phyloP scores from a whole-genome alignment of 2,888 invertebrate genomes.

The Hybos culiciformis region DNA sequence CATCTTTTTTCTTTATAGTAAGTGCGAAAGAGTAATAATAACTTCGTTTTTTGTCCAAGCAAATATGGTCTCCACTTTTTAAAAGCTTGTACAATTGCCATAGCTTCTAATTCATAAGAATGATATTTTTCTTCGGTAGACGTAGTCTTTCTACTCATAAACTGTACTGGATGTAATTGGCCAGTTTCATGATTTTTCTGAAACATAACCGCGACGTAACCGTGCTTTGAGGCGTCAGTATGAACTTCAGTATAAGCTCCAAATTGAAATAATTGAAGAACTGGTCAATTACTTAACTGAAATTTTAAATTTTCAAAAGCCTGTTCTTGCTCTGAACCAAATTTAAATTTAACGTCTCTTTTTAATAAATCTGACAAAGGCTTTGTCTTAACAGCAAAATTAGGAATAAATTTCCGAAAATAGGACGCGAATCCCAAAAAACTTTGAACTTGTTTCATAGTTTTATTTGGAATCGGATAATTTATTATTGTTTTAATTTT shows the following conservation, averaged over 20 bases:
- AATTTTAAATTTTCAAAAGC: no score
- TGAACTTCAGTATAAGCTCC: not conserved
- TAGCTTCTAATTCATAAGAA: conserved; percentile 19
- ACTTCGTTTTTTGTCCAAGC: conserved; percentile 3
- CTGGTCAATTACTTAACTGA: no score
- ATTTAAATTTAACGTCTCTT: no score
- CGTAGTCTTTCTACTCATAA: conserved; percentile 17
- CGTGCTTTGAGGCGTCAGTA: conserved; percentile 3
- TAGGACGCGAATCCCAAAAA: no score
- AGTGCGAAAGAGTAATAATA: conserved; percentile 5
- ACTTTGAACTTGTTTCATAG: no score
- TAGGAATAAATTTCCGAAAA: no score
- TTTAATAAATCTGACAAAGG: no score
- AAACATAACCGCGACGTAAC: conserved; percentile 15
- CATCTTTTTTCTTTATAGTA: conserved; percentile 4
- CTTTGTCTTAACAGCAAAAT: no score
- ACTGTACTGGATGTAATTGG: conserved; percentile 16
- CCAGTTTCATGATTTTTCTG: conserved; percentile 15
- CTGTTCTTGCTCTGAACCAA: no score
- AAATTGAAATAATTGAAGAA: no score
- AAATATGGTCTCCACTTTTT: conserved; percentile 16
- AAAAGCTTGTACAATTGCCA: conserved; percentile 17
- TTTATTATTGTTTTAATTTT: no score
- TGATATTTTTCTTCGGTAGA: conserved; percentile 15
- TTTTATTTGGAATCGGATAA: no score